phyloP scores from a whole-genome alignment of 35 echinoderm and acorn worm species.

The Diadema setosum region DNA sequence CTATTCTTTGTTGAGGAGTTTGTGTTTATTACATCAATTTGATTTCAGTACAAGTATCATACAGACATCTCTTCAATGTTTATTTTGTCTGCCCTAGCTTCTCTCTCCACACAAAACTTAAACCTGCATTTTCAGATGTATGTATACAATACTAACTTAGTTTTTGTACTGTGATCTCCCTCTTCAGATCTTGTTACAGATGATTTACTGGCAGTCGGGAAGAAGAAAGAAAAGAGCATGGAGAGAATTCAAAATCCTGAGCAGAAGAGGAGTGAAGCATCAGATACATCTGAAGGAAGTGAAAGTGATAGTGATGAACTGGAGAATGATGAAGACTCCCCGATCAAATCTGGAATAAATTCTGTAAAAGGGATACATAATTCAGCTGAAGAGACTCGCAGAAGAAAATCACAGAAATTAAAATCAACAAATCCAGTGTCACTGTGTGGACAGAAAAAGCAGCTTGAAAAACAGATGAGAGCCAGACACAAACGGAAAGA shows the following conservation, averaged over 20 bases:
- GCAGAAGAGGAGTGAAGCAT: neutral
- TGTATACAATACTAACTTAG: too few relatives aligned
- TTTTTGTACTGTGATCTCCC: neutral
- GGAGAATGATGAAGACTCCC: neutral
- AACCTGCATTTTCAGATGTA: too few relatives aligned
- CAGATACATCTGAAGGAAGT: neutral
- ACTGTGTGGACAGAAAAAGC: neutral
- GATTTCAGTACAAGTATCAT: too few relatives aligned
- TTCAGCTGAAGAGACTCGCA: too few relatives aligned
- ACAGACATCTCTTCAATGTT: too few relatives aligned
- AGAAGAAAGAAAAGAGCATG: neutral
- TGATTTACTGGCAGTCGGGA: neutral
- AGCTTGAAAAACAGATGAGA: neutral
- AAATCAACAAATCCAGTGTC: neutral
- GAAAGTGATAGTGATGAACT: neutral
- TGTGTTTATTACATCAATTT: too few relatives aligned
- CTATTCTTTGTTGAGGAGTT: too few relatives aligned
- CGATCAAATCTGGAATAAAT: too few relatives aligned
- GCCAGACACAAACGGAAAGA: neutral
- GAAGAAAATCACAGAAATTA: neutral
- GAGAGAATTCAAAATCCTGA: too few relatives aligned
- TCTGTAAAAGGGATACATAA: too few relatives aligned
- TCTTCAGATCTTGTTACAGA: slow-evolving; percentile 5
- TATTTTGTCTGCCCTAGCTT: too few relatives aligned
- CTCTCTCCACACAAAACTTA: too few relatives aligned